Conservation (phyloP, 1,140 invertebrate genomes). For the Meloidogyne chitwoodi region DNA sequence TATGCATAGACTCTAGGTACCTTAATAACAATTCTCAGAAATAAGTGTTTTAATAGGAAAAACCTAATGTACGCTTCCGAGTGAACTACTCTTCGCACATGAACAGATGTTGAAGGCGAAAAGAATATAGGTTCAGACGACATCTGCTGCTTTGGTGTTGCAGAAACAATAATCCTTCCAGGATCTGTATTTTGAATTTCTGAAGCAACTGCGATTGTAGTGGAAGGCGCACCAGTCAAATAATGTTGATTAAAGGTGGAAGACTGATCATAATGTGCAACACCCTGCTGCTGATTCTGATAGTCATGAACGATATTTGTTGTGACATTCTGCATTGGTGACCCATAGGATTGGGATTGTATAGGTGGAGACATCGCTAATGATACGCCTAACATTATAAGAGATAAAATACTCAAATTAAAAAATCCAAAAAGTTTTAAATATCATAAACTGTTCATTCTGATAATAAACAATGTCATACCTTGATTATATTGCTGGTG, state of each 20-base stretch:
- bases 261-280: not conserved
- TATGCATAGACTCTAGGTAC: slow-evolving; percentile 15
- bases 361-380: not conserved
- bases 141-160: not conserved
- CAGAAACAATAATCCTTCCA: not conserved
- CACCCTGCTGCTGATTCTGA: not conserved
- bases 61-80: slow-evolving; percentile 19
- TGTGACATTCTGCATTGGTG: not conserved
- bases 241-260: not conserved
- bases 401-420: too few species aligned
- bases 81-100: slow-evolving; percentile 4
- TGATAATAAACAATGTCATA: not conserved
- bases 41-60: too few species aligned
- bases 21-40: too few species aligned
- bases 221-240: not conserved
- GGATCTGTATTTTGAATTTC: slow-evolving; percentile 4
- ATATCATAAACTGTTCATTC: too few species aligned
- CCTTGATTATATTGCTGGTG: not conserved
- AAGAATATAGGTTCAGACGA: not conserved
- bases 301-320: not conserved
- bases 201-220: not conserved
- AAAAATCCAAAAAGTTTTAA: too few species aligned
- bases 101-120: slow-evolving; percentile 4
- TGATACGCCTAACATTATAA: not conserved
- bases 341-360: not conserved